Percentiles rank a stretch among this genome's conserved stretches.
These are phyloP conservation scores for Leptonema lineaticorne DNA, from an alignment of 1,140 invertebrate genomes.

Conservation along the genomic window DNA sequence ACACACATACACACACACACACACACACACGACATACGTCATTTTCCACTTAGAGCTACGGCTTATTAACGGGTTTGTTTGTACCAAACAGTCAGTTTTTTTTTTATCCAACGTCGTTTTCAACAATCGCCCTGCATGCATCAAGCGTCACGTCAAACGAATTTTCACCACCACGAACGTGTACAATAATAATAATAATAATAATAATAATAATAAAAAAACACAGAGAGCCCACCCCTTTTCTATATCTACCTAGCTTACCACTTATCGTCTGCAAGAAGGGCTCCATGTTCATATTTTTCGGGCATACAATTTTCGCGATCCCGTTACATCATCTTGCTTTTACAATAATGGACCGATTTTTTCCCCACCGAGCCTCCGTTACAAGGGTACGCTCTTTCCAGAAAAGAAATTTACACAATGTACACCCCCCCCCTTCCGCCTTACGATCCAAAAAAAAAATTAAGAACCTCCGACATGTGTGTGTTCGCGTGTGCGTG, in stretches of 20 bases:
- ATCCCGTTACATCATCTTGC: constrained; percentile 37
- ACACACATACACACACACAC: too few relatives aligned
- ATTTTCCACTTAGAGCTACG: constrained; percentile 35
- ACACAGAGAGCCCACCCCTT: too few relatives aligned
- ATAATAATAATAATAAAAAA: too few relatives aligned
- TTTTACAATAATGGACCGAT: constrained; percentile 39
- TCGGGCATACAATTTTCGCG: constrained; percentile 21
- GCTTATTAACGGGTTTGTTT: constrained; percentile 37
- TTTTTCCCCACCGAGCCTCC: constrained; percentile 10
- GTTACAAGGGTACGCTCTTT: constrained; percentile 39
- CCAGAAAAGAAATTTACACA: constrained; percentile 29
- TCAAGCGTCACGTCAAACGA: constrained; percentile 28
- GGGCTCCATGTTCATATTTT: constrained; percentile 15
- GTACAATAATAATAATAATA: too few relatives aligned
- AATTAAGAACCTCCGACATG: too few relatives aligned
- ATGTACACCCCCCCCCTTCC: too few relatives aligned
- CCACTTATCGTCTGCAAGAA: background rate
- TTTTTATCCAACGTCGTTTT: constrained; percentile 5
- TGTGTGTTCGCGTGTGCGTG: too few relatives aligned
- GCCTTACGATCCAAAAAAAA: too few relatives aligned
- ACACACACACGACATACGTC: too few relatives aligned
- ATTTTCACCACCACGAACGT: constrained; percentile 12
- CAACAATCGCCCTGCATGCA: constrained; percentile 16
- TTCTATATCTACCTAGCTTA: too few relatives aligned
- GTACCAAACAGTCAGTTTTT: constrained; percentile 29